These are phyloP conservation scores for Pseudomyrmex flavicornis DNA, from an alignment of 1,140 invertebrate species.

Conservation along the genomic window DNA sequence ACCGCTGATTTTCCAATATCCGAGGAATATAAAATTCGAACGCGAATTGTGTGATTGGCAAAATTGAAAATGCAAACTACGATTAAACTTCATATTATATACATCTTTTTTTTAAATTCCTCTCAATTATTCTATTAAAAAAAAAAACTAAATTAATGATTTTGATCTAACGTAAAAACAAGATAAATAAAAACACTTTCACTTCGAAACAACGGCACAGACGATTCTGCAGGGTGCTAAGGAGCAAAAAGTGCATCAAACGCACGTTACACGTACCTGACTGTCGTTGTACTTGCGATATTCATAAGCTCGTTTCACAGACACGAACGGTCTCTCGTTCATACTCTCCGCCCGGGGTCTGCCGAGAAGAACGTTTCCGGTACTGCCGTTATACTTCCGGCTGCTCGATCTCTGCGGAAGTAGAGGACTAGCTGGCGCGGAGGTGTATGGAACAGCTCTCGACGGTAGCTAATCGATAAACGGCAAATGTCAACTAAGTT, in stretches of 20 bases:
- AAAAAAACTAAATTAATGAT: not conserved
- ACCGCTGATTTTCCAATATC: conserved; percentile 8
- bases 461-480: conserved; percentile 61
- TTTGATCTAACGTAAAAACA: not conserved
- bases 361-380: conserved; percentile 80
- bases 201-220: conserved; percentile 31
- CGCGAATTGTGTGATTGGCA: not conserved
- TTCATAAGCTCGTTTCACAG: conserved; percentile 88
- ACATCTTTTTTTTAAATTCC: not conserved
- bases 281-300: conserved; percentile 84
- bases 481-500: conserved; percentile 24
- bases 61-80: conserved; percentile 1
- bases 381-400: conserved; percentile 84
- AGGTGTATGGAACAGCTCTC: conserved; percentile 80
- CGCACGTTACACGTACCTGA: conserved; percentile 77
- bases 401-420: conserved; percentile 87
- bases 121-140: not conserved
- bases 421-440: conserved; percentile 86
- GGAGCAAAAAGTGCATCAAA: not conserved
- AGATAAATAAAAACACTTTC: not conserved
- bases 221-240: conserved; percentile 34
- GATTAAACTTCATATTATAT: not conserved
- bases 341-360: conserved; percentile 82
- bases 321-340: conserved; percentile 88
- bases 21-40: not conserved